These are phyloP conservation scores for Aphidius ervi DNA, from an alignment of 1,140 invertebrate genomes.

Conservation along the genomic window DNA sequence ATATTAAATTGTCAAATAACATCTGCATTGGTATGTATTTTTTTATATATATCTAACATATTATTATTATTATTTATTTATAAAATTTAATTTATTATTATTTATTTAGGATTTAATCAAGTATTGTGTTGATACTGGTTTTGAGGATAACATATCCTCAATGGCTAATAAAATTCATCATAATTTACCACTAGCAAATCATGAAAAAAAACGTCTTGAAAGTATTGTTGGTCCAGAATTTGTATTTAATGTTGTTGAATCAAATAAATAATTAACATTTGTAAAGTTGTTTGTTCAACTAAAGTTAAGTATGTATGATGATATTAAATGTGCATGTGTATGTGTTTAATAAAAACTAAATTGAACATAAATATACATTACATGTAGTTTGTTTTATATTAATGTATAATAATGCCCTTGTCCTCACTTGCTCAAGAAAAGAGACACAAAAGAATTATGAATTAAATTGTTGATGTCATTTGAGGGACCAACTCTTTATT, in stretches of 20 bases:
- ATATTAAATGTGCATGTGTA: background rate
- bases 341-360: background rate
- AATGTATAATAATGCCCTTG: conserved; percentile 50
- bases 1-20: conserved; percentile 23
- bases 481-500: too few species aligned
- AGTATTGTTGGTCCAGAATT: conserved; percentile 4
- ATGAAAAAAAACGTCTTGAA: conserved; percentile 7
- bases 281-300: background rate
- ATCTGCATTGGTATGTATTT: conserved; percentile 34
- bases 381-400: conserved; percentile 28
- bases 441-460: too few species aligned
- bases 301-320: background rate
- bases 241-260: conserved; percentile 2
- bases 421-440: conserved; percentile 27
- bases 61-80: too few species aligned
- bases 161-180: conserved; percentile 9
- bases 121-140: conserved; percentile 12
- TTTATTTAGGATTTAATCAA: conserved; percentile 9
- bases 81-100: conserved; percentile 3
- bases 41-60: background rate
- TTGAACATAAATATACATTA: too few species aligned
- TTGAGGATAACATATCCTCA: background rate
- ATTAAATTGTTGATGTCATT: conserved; percentile 27
- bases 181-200: conserved; percentile 11
- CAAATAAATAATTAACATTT: background rate